These are phyloP conservation scores for Caretta caretta DNA, from an alignment of 2,113 vertebrate genomes.

Conservation along the genomic window DNA sequence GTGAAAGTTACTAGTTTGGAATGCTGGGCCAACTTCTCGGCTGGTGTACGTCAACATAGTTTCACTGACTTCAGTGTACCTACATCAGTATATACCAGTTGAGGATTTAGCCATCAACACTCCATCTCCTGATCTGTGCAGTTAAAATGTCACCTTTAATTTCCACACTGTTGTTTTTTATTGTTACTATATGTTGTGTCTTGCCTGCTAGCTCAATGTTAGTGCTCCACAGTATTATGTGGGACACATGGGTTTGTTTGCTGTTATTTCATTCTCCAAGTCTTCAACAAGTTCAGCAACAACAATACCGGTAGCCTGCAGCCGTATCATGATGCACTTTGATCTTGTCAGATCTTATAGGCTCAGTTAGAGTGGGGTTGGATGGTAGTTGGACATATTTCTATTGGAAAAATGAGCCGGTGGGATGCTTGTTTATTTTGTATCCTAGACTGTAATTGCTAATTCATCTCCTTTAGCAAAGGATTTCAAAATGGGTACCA, in stretches of 20 bases:
- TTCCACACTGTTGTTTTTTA: background rate
- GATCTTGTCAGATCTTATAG: constrained; percentile 64
- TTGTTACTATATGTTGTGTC: background rate
- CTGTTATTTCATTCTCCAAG: background rate
- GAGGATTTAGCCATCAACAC: background rate
- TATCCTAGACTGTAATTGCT: background rate
- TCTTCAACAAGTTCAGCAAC: constrained; percentile 17
- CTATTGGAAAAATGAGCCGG: background rate
- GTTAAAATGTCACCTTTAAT: background rate
- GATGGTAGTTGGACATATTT: background rate
- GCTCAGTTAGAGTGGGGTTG: constrained; percentile 21
- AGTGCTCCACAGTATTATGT: background rate
- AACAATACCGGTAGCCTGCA: background rate
- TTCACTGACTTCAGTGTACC: background rate
- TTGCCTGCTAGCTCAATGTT: background rate
- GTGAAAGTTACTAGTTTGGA: background rate
- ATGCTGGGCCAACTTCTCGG: background rate
- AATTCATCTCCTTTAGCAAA: background rate
- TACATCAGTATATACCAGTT: background rate
- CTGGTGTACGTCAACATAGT: background rate
- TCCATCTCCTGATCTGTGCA: background rate
- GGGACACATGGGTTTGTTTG: background rate
- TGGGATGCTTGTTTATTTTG: background rate
- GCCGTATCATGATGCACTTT: constrained; percentile 2
- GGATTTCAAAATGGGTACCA: background rate